Conservation (phyloP, 1,140 invertebrate species). For the Diachasma alloeum region DNA sequence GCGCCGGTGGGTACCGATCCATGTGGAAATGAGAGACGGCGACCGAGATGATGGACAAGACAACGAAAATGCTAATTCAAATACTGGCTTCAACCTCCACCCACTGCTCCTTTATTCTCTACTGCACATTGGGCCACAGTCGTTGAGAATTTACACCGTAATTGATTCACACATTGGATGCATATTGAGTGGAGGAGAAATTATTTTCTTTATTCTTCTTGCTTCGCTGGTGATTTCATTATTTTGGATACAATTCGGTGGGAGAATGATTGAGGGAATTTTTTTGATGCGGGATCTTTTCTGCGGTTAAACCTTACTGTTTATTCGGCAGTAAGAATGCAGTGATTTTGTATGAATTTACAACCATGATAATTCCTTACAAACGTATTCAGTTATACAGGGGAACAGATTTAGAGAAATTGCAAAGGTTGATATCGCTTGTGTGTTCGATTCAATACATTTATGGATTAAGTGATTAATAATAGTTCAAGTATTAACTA, state of each 20-base stretch:
- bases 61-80: conserved; percentile 17
- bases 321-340: too few relatives aligned
- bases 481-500: too few relatives aligned
- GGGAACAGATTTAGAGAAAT: too few relatives aligned
- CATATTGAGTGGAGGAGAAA: neutral
- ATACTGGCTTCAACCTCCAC: neutral
- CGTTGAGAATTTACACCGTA: conserved; percentile 1
- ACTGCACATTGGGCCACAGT: neutral
- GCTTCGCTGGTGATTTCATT: neutral
- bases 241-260: neutral
- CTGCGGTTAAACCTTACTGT: too few relatives aligned
- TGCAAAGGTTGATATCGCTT: too few relatives aligned
- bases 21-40: conserved; percentile 5
- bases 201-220: neutral
- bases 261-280: too few relatives aligned
- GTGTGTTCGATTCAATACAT: too few relatives aligned
- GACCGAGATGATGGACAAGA: conserved; percentile 15
- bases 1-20: neutral
- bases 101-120: neutral
- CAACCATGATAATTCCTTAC: too few relatives aligned
- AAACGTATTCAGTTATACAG: too few relatives aligned
- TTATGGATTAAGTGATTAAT: too few relatives aligned
- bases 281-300: too few relatives aligned
- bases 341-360: too few relatives aligned
- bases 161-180: conserved; percentile 9